Conservation (phyloP, 2,888 invertebrate genomes). For the Latrodectus hesperus region DNA sequence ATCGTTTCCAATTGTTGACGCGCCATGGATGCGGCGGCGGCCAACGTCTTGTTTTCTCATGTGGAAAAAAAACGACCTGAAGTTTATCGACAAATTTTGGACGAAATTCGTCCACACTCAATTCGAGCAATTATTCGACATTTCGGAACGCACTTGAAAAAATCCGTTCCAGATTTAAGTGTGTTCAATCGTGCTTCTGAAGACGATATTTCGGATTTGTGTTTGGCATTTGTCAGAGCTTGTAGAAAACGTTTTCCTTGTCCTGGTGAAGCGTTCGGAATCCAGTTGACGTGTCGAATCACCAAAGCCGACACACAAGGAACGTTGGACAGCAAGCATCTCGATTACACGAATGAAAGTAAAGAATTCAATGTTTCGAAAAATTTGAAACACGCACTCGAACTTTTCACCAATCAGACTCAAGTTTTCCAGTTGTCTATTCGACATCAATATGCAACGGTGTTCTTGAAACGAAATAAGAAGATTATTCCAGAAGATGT, state of each 20-base stretch:
- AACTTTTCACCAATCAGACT: not conserved
- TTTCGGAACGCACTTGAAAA: not conserved
- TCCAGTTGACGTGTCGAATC: not conserved
- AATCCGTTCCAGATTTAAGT: not conserved
- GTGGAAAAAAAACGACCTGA: too few species aligned
- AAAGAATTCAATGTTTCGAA: not conserved
- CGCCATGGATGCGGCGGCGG: too few species aligned
- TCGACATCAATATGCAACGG: not conserved
- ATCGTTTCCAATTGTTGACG: too few species aligned
- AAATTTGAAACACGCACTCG: not conserved
- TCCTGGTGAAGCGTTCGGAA: not conserved
- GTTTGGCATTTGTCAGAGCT: not conserved
- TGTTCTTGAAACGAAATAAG: not conserved
- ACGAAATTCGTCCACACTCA: not conserved
- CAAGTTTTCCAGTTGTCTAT: not conserved
- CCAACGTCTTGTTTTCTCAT: too few species aligned
- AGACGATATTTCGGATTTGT: not conserved
- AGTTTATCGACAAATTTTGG: too few species aligned
- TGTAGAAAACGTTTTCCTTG: not conserved
- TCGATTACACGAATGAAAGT: not conserved
- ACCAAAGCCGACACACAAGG: not conserved
- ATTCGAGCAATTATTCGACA: not conserved
- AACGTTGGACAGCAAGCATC: not conserved
- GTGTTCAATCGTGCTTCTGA: not conserved
- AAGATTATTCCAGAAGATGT: not conserved